These are phyloP conservation scores for Ivindomyrus marchei DNA, from an alignment of 2,113 vertebrate species.

Conservation along the genomic window DNA sequence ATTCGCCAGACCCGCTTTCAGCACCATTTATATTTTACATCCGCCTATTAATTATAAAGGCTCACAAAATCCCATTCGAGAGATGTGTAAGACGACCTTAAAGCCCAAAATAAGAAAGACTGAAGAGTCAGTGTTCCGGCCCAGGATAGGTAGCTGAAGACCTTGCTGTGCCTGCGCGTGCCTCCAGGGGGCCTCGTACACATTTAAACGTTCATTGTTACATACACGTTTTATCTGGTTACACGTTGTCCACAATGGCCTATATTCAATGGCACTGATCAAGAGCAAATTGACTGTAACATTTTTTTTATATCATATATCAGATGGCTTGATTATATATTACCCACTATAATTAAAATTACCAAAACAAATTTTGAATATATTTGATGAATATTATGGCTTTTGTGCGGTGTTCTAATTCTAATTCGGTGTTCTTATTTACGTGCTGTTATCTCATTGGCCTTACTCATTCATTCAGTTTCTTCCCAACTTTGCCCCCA, in stretches of 20 bases:
- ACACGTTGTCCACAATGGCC: background rate
- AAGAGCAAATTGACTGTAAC: background rate
- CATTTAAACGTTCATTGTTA: background rate
- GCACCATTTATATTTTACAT: background rate
- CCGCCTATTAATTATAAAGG: slow-evolving; percentile 6
- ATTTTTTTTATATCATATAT: background rate
- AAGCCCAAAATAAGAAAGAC: background rate
- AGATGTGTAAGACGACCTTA: slow-evolving; percentile 10
- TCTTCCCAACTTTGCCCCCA: background rate
- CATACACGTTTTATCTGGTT: background rate
- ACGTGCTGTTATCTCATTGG: background rate
- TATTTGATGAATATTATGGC: background rate
- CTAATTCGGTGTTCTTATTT: no score
- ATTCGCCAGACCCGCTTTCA: background rate
- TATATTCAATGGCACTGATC: background rate
- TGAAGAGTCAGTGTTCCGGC: background rate
- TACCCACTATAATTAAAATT: background rate
- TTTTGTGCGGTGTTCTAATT: background rate
- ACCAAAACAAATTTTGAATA: background rate
- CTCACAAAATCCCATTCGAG: slow-evolving; percentile 9
- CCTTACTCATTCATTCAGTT: background rate
- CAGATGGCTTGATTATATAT: background rate
- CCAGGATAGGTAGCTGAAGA: background rate
- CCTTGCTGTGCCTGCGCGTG: background rate
- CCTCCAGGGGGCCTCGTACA: background rate